Percentiles rank a stretch among this genome's conserved stretches.
phyloP scores from a whole-genome alignment of 1,140 invertebrate genomes.

The Panulirus ornatus region DNA sequence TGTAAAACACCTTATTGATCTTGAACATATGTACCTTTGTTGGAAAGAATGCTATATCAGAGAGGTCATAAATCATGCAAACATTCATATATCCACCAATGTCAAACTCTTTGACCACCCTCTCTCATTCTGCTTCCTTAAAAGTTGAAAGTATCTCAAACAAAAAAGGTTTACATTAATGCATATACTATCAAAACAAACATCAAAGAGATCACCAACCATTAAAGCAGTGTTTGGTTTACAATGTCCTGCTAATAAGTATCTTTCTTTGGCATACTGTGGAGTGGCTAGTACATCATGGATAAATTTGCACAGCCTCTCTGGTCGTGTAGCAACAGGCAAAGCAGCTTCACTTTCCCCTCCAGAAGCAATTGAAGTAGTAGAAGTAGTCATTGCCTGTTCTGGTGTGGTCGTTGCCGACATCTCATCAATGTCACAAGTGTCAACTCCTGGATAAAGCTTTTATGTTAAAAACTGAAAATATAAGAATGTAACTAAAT shows the following conservation, averaged over 20 bases:
- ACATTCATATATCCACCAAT: too few relatives aligned
- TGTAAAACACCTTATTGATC: too few relatives aligned
- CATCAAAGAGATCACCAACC: constrained; percentile 22
- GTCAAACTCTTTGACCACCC: too few relatives aligned
- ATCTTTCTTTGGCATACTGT: constrained; percentile 69
- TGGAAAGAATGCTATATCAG: too few relatives aligned
- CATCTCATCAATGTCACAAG: constrained; percentile 68
- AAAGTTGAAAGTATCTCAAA: too few relatives aligned
- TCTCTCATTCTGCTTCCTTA: too few relatives aligned
- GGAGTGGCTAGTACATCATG: constrained; percentile 67
- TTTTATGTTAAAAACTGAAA: neutral
- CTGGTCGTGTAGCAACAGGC: constrained; percentile 50
- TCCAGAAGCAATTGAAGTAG: constrained; percentile 48
- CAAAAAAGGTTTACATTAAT: too few relatives aligned
- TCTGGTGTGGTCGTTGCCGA: constrained; percentile 52
- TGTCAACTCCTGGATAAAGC: constrained; percentile 78
- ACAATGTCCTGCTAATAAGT: constrained; percentile 59
- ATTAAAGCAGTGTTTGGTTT: constrained; percentile 58
- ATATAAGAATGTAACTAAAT: neutral
- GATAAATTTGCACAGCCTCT: constrained; percentile 63
- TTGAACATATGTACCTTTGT: too few relatives aligned
- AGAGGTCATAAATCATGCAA: too few relatives aligned
- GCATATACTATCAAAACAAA: too few relatives aligned
- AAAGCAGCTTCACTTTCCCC: constrained; percentile 11
- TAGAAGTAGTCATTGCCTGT: constrained; percentile 54